These are phyloP conservation scores for Mesaphorura yosii DNA, from an alignment of 1,140 invertebrate species.

Conservation along the genomic window DNA sequence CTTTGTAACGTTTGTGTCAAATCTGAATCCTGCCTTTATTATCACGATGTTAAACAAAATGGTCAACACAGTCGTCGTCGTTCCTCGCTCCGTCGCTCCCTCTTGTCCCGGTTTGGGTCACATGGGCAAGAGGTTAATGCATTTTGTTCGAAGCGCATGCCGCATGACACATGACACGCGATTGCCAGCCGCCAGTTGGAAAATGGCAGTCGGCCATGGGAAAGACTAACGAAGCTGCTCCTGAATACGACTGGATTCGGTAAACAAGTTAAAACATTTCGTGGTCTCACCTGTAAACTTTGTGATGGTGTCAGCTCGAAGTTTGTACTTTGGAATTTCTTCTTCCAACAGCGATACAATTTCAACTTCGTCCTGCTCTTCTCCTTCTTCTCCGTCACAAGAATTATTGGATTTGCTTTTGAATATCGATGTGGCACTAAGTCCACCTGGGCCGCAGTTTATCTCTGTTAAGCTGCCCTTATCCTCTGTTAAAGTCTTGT, in stretches of 20 bases:
- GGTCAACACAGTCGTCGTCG: no score
- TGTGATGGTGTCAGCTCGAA: conserved; percentile 87
- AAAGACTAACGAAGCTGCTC: neutral
- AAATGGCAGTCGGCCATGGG: neutral
- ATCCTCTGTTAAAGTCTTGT: conserved; percentile 17
- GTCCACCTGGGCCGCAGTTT: conserved; percentile 7
- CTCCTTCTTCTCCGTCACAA: conserved; percentile 58
- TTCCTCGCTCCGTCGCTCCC: no score
- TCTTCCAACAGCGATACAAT: conserved; percentile 88
- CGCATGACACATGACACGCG: no score
- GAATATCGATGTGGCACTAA: no score
- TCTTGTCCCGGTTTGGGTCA: no score
- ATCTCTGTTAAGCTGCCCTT: conserved; percentile 21
- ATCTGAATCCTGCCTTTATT: no score
- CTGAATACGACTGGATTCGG: neutral
- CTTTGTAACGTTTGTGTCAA: no score
- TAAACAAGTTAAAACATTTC: neutral
- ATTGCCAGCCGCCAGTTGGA: no score
- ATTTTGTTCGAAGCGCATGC: no score
- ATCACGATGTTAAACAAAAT: no score
- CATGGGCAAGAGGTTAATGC: no score
- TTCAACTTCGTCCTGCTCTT: conserved; percentile 70
- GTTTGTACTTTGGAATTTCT: conserved; percentile 84
- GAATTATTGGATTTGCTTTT: no score
- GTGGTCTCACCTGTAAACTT: conserved; percentile 67